A percentile compares a stretch with the other conserved stretches of the same genome.
Evolutionary conservation across 2,797 vertebrate genomes (phyloP).

Genomic region (Xenops minutus): DNA sequence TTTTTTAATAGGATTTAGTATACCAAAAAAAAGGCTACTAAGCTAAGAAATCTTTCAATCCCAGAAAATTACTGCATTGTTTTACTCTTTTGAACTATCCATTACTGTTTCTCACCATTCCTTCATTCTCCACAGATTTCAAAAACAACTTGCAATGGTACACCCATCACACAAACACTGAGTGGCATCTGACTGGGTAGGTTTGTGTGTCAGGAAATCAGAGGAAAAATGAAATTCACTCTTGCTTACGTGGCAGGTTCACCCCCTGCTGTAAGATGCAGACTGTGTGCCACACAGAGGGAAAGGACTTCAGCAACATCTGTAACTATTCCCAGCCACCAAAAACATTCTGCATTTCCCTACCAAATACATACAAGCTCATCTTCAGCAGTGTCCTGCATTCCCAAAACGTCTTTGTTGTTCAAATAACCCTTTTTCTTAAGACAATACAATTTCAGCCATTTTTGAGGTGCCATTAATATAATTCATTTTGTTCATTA

Average conservation of each 20-base stretch:
- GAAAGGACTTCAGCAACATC: background rate
- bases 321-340: background rate
- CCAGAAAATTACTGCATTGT: background rate
- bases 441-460: background rate
- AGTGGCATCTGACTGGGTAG: background rate
- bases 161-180: fast-evolving
- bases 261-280: background rate
- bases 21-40: background rate
- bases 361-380: background rate
- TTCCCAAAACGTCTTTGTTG: background rate
- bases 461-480: background rate
- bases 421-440: background rate
- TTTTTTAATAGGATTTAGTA: background rate
- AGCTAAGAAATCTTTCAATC: background rate
- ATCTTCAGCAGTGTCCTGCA: background rate
- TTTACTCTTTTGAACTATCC: background rate
- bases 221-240: background rate
- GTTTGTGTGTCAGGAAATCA: background rate
- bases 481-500: background rate
- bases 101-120: background rate
- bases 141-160: background rate
- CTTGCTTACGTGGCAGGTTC: background rate
- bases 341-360: background rate
- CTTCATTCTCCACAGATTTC: background rate
- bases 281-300: fast-evolving